phyloP scores from a whole-genome alignment of 2,113 vertebrate genomes.

The Daboia siamensis region DNA sequence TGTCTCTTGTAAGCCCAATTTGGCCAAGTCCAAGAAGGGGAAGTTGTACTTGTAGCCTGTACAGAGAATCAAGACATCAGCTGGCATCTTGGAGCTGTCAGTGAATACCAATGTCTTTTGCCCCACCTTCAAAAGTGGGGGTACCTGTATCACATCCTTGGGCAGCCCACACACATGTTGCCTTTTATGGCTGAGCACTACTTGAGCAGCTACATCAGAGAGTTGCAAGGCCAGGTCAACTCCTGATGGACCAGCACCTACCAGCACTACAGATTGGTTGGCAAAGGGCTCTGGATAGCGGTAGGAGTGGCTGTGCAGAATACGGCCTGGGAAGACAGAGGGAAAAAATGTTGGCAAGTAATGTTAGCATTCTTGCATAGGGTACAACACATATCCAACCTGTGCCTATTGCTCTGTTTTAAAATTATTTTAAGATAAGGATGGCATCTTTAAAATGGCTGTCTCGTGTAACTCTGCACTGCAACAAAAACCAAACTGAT shows the following conservation, averaged over 20 bases:
- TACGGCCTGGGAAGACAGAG: slow-evolving; percentile 49
- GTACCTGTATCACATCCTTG: slow-evolving; percentile 55
- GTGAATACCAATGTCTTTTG: slow-evolving; percentile 63
- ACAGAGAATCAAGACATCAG: slow-evolving; percentile 74
- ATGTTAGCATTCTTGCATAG: neutral
- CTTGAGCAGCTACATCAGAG: slow-evolving; percentile 58
- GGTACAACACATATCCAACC: neutral
- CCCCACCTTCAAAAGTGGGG: slow-evolving; percentile 48
- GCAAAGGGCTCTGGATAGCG: slow-evolving; percentile 68
- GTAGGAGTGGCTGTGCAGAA: slow-evolving; percentile 78
- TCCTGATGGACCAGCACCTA: slow-evolving; percentile 76
- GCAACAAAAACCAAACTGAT: neutral
- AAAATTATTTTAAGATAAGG: neutral
- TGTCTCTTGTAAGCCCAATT: slow-evolving; percentile 63
- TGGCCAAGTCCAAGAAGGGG: slow-evolving; percentile 61
- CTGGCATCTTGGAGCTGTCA: slow-evolving; percentile 56
- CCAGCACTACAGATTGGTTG: slow-evolving; percentile 66
- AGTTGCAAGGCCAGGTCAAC: slow-evolving; percentile 77
- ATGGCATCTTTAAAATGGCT: neutral
- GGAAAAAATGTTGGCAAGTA: neutral
- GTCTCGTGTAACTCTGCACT: neutral
- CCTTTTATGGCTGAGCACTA: slow-evolving; percentile 70
- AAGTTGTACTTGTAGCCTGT: slow-evolving; percentile 78
- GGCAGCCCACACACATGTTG: slow-evolving; percentile 60
- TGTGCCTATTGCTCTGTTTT: neutral